Evolutionary conservation across 2,888 invertebrate species (phyloP).

Genomic region (Nematopogon swammerdamellus): DNA sequence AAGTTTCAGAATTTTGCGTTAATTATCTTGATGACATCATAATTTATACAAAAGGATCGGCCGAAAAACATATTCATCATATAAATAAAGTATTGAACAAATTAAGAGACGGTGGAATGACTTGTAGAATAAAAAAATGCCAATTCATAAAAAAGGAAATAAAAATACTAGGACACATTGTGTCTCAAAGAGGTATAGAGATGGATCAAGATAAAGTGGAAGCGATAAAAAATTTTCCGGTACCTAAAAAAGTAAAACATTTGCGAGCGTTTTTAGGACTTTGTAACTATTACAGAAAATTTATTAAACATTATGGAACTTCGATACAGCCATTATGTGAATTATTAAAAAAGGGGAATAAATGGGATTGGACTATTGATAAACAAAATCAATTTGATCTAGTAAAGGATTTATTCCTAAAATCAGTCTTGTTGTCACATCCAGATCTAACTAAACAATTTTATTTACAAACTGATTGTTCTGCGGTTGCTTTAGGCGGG

Average conservation of each 20-base stretch:
- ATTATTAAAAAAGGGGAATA: conserved; percentile 11
- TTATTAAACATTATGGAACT: conserved; percentile 11
- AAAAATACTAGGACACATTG: conserved; percentile 2
- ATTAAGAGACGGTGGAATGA: conserved; percentile 7
- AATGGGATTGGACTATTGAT: conserved; percentile 9
- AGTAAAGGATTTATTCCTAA: conserved; percentile 11
- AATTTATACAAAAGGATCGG: neutral
- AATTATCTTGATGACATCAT: conserved; percentile 1
- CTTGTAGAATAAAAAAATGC: conserved; percentile 8
- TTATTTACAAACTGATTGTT: conserved; percentile 14
- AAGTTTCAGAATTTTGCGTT: conserved; percentile 10
- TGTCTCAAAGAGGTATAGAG: conserved; percentile 10
- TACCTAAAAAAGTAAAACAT: conserved; percentile 13
- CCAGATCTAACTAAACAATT: conserved; percentile 8
- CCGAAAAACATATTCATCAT: conserved; percentile 5
- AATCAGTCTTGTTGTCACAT: conserved; percentile 7
- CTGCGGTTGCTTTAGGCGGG: conserved; percentile 8
- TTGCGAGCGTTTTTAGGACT: conserved; percentile 15
- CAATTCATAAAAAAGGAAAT: neutral
- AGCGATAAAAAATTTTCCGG: conserved; percentile 11
- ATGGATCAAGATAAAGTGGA: conserved; percentile 9
- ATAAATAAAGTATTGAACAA: neutral
- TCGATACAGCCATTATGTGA: conserved; percentile 11
- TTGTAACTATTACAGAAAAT: conserved; percentile 14
- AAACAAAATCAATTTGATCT: conserved; percentile 11